Percentiles rank a stretch among this genome's conserved stretches.
Evolutionary conservation across 2,113 vertebrate genomes (phyloP).

Genomic region (Syngnathus scovelli): DNA sequence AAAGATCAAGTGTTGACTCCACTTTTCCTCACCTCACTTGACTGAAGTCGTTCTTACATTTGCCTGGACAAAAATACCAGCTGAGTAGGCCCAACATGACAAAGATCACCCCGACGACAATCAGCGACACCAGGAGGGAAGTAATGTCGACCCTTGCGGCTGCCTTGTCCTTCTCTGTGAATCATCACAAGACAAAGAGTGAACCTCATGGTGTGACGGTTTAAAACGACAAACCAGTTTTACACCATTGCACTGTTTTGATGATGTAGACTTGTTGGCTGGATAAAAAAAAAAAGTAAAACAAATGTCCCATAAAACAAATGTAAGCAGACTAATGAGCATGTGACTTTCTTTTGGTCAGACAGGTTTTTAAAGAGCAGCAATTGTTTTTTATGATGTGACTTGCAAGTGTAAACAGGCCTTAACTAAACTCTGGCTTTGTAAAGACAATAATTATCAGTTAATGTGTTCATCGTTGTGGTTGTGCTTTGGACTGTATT

Average conservation of each 20-base stretch:
- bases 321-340: not conserved
- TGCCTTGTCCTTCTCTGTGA: slow-evolving; percentile 41
- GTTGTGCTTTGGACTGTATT: not conserved
- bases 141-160: slow-evolving; percentile 76
- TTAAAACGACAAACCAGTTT: not conserved
- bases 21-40: slow-evolving; percentile 51
- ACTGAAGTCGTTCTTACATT: slow-evolving; percentile 48
- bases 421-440: not conserved
- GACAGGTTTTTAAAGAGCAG: slow-evolving; percentile 34
- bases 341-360: slow-evolving; percentile 2
- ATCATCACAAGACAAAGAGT: slow-evolving; percentile 12
- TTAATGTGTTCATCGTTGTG: not conserved
- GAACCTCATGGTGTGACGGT: not conserved
- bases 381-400: not conserved
- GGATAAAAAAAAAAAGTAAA: not conserved
- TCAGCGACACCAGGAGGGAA: slow-evolving; percentile 82
- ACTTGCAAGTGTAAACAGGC: not conserved
- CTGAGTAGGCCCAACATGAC: slow-evolving; percentile 71
- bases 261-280: not conserved
- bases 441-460: not conserved
- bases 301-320: not conserved
- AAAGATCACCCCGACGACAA: slow-evolving; percentile 76
- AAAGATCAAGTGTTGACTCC: not conserved
- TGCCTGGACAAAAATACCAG: slow-evolving; percentile 79
- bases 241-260: not conserved